Evolutionary conservation across 2,888 invertebrate genomes (phyloP), one percentile per base, ranked within the genome.

Genomic region (Ennomos fuscantarius): DNA sequence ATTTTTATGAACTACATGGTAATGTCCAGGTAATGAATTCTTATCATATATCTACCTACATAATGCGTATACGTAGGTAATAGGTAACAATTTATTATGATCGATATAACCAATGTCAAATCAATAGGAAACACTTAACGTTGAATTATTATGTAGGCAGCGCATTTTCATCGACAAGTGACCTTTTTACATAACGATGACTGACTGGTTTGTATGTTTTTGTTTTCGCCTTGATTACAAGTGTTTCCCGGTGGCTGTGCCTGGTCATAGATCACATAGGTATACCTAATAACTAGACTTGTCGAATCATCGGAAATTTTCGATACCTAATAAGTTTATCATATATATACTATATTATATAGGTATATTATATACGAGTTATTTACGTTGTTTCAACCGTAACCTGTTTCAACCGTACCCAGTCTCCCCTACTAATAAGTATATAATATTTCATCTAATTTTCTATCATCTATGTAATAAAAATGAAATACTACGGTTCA

Each of bases 21-120:
- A 52, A 37, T 57, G 51, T 47, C 51, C 51, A 52, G 15, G 12
- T 12, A 43, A 42, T 56, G 37, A 13, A 2, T 49, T 44, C 9
- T 6, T 37, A 34, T 37, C 15, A 6, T 2, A 3, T 15, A 24
- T 6, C 24, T 6, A 3, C 24, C 6, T 24, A 24, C 24, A 24
- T 24, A 6, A 24, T 24, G 6, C 24, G 31, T 46, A 35, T 41
- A 15, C 33, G 0, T 40, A 31, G 37, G 37, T 35, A 34, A 47
- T 51, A 47, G 42, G 45, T 55, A 60, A 47, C 69, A 74, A 76
- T 78, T 80, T 74, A 78, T 72, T 70, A 66, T 74, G 68, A 79
- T 80, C 76, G 79, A 81, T 77, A 79, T 62, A 63, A 55, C 70
- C 86, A 88, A 88, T 88, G 87, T 79, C 87, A 80, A 76, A 87